Base-by-base conservation (phyloP, 2,113 vertebrate species). In the Gorsachius goisagi region DNA sequence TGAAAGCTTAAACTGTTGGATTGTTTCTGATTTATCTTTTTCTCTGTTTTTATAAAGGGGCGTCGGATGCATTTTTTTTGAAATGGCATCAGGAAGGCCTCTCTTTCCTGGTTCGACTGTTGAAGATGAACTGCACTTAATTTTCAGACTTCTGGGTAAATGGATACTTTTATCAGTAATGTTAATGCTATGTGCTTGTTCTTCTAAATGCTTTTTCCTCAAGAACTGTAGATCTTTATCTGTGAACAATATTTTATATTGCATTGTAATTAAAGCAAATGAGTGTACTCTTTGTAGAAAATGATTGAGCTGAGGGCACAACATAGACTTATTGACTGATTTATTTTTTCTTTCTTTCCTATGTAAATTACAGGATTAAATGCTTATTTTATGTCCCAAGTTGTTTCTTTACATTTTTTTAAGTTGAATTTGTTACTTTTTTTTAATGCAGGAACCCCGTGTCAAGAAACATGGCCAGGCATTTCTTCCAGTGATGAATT, bases 21-120 rank as follows among this genome's bases (percentile, higher is more conserved):
- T 90, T 66, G 56, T 94, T 62, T 91, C 45, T 67, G n/a, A 83
- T 94, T 59, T 72, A 13, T 68, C 47, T 78, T 90, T 75, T 87
- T 28, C 68, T 88, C 87, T 89, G 50, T 88, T 49, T 95, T 88
- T 81, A 45, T 94, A 59, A 97, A 99, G 99, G 99, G 99, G 99
- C 1, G 99, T 99, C 12, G 99, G 99, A 60, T 99, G 99, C 97
- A 99, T 99, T 98, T 99, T 99, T 98, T 99, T 99, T 93, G 99
- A 99, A 98, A 99, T 99, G 99, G 99, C 99, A 92, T 99, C 99
- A 84, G 99, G 99, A 98, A 99, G 99, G 97, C 99, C 99, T 53
- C 98, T 99, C 35, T 99, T 99, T 97, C 99, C 99, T 69, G 99
- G 99, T 89, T 99, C 99, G 5, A 99, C 99, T 6, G 99, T 99